Conservation (phyloP, 1,140 invertebrate genomes). For the Choristoneura fumiferana region DNA sequence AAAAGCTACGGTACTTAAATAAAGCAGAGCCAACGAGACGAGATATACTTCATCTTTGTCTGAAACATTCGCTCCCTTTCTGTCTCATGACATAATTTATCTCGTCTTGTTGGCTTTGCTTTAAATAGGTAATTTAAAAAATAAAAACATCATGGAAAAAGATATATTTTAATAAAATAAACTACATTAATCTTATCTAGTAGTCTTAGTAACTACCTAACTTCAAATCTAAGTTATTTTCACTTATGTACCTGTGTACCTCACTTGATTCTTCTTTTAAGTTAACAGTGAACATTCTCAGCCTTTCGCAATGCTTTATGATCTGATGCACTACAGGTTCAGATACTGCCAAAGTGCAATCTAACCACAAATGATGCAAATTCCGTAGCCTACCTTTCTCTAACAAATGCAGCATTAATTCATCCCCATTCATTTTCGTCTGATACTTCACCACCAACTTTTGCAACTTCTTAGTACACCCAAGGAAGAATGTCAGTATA, state of each 20-base stretch:
- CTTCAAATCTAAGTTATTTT: conserved; percentile 71
- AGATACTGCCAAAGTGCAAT: conserved; percentile 70
- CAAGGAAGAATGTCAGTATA: conserved; percentile 63
- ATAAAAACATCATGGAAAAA: background rate
- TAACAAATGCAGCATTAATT: conserved; percentile 52
- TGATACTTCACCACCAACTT: conserved; percentile 68
- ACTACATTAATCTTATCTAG: conserved; percentile 23
- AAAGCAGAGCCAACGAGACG: no score
- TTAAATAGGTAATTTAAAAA: no score
- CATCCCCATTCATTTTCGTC: conserved; percentile 57
- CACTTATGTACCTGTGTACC: conserved; percentile 56
- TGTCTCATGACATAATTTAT: no score
- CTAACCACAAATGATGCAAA: conserved; percentile 63
- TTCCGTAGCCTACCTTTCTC: conserved; percentile 59
- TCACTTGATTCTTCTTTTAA: conserved; percentile 51
- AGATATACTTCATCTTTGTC: no score
- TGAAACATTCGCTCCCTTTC: no score
- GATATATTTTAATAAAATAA: conserved; percentile 21
- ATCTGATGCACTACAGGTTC: conserved; percentile 58
- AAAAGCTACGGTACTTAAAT: no score
- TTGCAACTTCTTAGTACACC: conserved; percentile 53
- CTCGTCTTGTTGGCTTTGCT: no score
- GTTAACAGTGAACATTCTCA: conserved; percentile 62
- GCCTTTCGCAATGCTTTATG: conserved; percentile 55
- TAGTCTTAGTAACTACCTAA: conserved; percentile 54